Evolutionary conservation across 2,113 vertebrate genomes (phyloP), one percentile per base, ranked within the genome.

Genomic region (Arvicanthis niloticus): DNA sequence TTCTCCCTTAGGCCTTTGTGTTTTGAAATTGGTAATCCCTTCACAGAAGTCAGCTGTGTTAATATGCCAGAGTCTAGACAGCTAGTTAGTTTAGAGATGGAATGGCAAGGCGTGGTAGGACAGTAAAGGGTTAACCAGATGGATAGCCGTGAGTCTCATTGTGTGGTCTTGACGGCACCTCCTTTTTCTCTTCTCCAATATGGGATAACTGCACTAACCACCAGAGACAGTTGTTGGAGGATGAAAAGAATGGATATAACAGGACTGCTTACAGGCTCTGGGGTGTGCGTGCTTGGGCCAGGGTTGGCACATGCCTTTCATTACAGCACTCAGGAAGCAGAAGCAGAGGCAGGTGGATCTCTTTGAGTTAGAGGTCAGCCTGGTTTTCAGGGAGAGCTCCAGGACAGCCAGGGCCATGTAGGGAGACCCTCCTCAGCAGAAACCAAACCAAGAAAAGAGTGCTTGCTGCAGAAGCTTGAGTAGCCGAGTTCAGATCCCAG

Each of bases 31-130:
- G 16, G 19, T 68, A 76, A 89, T 89, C 73, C n/a, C 75, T 16
- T 95, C 45, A 86, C 51, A 73, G 76, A 88, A 91, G 48, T 42
- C n/a, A 91, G 70, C n/a, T 89, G 96, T 92, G 65, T 88, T 88
- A 90, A 62, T 62, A n/a, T 84, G 13, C 10, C 48, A 88, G 76
- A 85, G 62, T 29, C 70, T 76, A 91, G 4, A 26, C 42, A 88
- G 68, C 40, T 93, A 75, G 58, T 82, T 51, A 56, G 51, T 68
- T 80, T 37, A 73, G 84, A 42, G 34, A 31, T 78, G n/a, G 68
- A 22, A 58, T 90, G 42, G 75, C 51, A 37, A 21, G 87, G 62
- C 51, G 34, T 84, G 68, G 56, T 76, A 6, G 29, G 29, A 26
- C 67, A 67, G 22, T 84, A 77, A 85, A 91, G 29, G 75, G 75